Conservation (phyloP, 1,140 invertebrate genomes). For the Drosophila paulistorum region DNA sequence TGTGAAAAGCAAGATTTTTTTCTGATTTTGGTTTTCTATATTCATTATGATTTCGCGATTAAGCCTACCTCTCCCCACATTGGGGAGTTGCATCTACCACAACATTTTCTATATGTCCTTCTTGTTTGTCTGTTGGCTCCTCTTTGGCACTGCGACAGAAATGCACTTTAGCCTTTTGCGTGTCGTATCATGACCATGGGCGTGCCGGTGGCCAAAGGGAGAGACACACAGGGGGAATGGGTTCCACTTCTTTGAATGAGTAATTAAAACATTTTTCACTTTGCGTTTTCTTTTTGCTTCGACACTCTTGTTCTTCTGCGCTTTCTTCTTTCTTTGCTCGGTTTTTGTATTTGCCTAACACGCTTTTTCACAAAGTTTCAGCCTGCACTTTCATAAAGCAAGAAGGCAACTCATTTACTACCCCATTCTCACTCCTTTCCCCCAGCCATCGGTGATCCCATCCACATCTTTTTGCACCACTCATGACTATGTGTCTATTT, state of each 20-base stretch:
- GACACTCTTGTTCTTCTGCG: slow-evolving; percentile 42
- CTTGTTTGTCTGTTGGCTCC: background rate
- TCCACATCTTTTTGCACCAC: slow-evolving; percentile 17
- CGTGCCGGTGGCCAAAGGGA: no score
- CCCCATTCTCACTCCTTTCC: background rate
- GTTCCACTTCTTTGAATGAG: slow-evolving; percentile 61
- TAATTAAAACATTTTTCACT: slow-evolving; percentile 82
- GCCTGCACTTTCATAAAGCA: slow-evolving; percentile 50
- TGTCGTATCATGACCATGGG: slow-evolving; percentile 10
- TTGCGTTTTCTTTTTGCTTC: slow-evolving; percentile 49
- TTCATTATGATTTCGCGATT: slow-evolving; percentile 2
- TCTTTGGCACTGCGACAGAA: slow-evolving; percentile 42
- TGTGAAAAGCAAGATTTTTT: background rate
- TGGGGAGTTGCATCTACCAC: no score
- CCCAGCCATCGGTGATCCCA: background rate
- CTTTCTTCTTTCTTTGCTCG: slow-evolving; percentile 10
- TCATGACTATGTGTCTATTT: slow-evolving; percentile 37
- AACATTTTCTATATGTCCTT: background rate
- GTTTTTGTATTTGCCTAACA: slow-evolving; percentile 55
- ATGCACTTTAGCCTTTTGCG: slow-evolving; percentile 4
- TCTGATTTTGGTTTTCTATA: background rate
- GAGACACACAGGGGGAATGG: background rate
- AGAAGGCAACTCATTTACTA: slow-evolving; percentile 24
- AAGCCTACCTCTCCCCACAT: no score
- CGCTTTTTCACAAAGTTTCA: slow-evolving; percentile 49